Base-by-base conservation (phyloP, 2,888 invertebrate genomes). In the Leptinotarsa tumamoca region DNA sequence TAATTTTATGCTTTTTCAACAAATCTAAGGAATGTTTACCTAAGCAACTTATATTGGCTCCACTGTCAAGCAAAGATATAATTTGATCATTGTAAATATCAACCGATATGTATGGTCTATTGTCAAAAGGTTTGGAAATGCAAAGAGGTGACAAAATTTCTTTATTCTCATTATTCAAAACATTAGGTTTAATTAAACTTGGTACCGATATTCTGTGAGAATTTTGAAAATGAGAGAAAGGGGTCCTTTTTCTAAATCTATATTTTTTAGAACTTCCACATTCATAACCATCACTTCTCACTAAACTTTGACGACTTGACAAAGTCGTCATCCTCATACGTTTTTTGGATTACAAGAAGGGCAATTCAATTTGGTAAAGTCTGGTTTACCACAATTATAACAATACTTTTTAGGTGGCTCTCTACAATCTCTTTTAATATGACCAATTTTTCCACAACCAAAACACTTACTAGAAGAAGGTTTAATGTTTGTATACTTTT, bases 301-400 rank as follows among this genome's bases (percentile, higher is more conserved):
- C n/a, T 10, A 56, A 58, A 58, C 18, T 14, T n/a, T n/a, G 58
- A 58, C 58, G n/a, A 17, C n/a, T 52, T 4, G 58, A 13, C 58
- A 58, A 21, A 21, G 18, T 21, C 58, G 13, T 21, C 14, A 21
- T 5, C 18, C 13, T 21, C 4, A 58, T 18, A 17, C 18, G 21
- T 18, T 52, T 58, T 58, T 58, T 58, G 58, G 21, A 21, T 58
- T 58, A 58, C 21, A 58, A 21, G 58, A 58, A 58, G 21, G 58
- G 21, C 58, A 58, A 58, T 58, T 58, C 13, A 21, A 21, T 58
- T 58, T 23, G 18, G 58, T 58, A 10, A 58, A 18, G 13, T 58
- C 23, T 58, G 58, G 23, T 58, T 58, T 58, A 56, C 56, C 56
- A 56, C 56, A 56, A 56, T n/a, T 56, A 56, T 56, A 56, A 56